Evolutionary conservation across 2,888 invertebrate species (phyloP).

Genomic region (Troides helena): DNA sequence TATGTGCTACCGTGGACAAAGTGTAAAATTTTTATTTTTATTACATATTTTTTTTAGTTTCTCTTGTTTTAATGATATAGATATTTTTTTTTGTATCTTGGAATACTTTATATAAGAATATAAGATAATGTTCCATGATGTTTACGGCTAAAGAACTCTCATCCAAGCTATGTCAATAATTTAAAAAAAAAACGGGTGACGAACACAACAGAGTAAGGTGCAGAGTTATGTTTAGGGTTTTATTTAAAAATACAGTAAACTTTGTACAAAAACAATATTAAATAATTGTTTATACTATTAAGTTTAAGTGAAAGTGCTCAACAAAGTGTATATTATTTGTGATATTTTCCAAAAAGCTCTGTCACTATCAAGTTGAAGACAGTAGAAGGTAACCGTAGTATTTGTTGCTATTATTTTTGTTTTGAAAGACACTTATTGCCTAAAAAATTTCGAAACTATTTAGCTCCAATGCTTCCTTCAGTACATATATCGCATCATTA

Average conservation of each 20-base stretch:
- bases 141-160: too few species aligned
- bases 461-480: background rate
- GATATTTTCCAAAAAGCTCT: background rate
- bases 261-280: background rate
- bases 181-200: slow-evolving; percentile 10
- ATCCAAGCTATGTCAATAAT: too few species aligned
- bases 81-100: too few species aligned
- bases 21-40: too few species aligned
- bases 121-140: too few species aligned
- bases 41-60: too few species aligned
- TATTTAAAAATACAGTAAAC: slow-evolving; percentile 3
- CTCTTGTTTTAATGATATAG: too few species aligned
- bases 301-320: slow-evolving; percentile 11
- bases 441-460: background rate
- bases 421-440: slow-evolving; percentile 10
- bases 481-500: background rate
- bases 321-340: slow-evolving; percentile 9
- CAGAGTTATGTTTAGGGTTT: slow-evolving; percentile 27
- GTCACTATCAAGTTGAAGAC: slow-evolving; percentile 13
- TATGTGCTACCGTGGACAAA: too few species aligned
- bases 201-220: slow-evolving; percentile 24
- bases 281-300: background rate
- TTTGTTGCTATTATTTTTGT: slow-evolving; percentile 30
- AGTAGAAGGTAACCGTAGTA: slow-evolving; percentile 23
- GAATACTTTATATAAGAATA: too few species aligned